These are phyloP conservation scores for Helogale parvula DNA, from an alignment of 2,113 vertebrate genomes.

Conservation along the genomic window DNA sequence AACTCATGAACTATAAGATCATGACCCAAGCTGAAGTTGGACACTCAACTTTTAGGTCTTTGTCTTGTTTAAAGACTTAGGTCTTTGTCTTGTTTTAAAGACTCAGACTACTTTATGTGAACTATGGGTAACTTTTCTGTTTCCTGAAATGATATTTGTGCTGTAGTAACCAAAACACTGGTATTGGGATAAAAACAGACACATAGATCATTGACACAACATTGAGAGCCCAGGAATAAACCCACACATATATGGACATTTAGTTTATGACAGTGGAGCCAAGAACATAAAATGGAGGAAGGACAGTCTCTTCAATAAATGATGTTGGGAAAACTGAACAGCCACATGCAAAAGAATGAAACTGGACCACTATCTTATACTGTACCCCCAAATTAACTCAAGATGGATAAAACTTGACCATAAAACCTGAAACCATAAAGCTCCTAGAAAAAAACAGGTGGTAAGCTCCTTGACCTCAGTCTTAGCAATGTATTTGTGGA, in stretches of 20 bases:
- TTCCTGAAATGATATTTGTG: slow-evolving; percentile 27
- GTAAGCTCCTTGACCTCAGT: neutral
- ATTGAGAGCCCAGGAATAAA: neutral
- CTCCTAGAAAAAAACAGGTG: neutral
- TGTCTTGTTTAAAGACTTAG: slow-evolving; percentile 35
- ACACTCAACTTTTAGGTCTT: neutral
- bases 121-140: neutral
- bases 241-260: neutral
- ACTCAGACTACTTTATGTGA: neutral
- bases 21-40: neutral
- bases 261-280: neutral
- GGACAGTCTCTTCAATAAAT: neutral
- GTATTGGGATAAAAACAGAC: neutral
- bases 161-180: neutral
- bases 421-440: neutral
- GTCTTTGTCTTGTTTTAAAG: slow-evolving; percentile 44
- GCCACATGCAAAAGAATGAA: neutral
- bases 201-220: neutral
- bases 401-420: neutral
- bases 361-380: neutral
- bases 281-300: neutral
- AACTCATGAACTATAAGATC: neutral
- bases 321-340: neutral
- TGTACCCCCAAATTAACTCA: neutral
- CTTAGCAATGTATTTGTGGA: neutral